Conservation (phyloP, 2,797 vertebrate genomes). For the Etheostoma perlongum region DNA sequence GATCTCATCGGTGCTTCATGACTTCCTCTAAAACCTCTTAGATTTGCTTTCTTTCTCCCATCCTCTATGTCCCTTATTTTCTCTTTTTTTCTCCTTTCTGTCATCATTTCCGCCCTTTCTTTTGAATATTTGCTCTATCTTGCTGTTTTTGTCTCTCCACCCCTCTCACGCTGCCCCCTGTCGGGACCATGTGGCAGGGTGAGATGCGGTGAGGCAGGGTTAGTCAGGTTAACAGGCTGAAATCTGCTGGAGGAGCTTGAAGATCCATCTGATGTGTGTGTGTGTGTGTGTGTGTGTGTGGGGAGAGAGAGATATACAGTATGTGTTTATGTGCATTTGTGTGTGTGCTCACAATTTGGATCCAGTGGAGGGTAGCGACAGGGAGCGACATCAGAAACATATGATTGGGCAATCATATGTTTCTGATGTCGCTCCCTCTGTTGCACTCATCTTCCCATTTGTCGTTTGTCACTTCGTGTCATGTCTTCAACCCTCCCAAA, state of each 20-base stretch:
- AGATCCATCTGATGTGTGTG: conserved; percentile 30
- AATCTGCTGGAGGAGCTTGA: conserved; percentile 60
- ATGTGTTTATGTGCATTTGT: not conserved
- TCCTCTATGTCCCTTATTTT: not conserved
- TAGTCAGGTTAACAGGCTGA: conserved; percentile 69
- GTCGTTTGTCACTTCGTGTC: conserved; percentile 57
- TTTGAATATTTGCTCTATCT: conserved; percentile 17
- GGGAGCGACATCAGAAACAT: too few relatives aligned
- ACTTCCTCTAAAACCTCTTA: conserved; percentile 21
- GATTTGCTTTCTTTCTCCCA: not conserved
- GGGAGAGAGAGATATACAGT: too few relatives aligned
- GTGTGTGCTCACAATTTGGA: conserved; percentile 46
- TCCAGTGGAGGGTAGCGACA: not conserved
- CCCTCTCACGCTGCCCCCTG: conserved; percentile 16
- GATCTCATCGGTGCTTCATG: conserved; percentile 31
- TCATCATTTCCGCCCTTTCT: not conserved
- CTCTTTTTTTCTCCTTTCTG: not conserved
- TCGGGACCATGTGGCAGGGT: conserved; percentile 69
- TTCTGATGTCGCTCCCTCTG: conserved; percentile 60
- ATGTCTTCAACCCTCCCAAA: conserved; percentile 25
- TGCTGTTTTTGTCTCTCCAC: conserved; percentile 30
- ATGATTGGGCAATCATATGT: conserved; percentile 44
- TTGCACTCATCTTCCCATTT: conserved; percentile 35
- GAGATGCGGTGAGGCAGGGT: conserved; percentile 49
- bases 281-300: conserved; percentile 14